phyloP scores from a whole-genome alignment of 1,140 invertebrate genomes.

The Philotrypesis tridentata region DNA sequence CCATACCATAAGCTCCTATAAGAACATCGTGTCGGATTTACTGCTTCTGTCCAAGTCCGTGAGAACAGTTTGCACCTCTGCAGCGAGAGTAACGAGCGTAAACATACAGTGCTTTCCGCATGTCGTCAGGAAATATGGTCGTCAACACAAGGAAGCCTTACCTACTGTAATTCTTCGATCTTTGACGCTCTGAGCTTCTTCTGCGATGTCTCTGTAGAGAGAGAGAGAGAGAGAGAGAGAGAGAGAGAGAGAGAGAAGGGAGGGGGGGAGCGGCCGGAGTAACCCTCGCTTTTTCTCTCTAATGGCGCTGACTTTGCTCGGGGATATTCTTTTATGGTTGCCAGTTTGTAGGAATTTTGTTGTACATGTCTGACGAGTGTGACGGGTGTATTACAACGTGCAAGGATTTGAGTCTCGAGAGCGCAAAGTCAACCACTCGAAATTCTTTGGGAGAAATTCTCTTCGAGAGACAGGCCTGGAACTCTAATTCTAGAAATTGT shows the following conservation, averaged over 20 bases:
- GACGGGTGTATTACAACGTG: not conserved
- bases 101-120: not conserved
- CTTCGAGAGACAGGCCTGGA: too few relatives aligned
- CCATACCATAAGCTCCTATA: not conserved
- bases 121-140: not conserved
- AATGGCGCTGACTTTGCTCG: not conserved
- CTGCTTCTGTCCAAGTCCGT: not conserved
- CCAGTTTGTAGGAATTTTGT: not conserved
- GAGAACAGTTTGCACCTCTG: not conserved
- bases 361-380: not conserved
- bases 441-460: too few relatives aligned
- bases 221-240: not conserved
- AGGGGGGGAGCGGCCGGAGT: too few relatives aligned
- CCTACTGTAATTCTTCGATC: not conserved
- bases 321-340: conserved; percentile 1
- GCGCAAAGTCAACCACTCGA: too few relatives aligned
- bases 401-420: too few relatives aligned
- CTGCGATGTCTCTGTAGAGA: not conserved
- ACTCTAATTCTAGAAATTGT: too few relatives aligned
- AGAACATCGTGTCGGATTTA: conserved; percentile 9
- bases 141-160: conserved; percentile 4
- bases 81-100: conserved; percentile 2
- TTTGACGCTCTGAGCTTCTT: not conserved
- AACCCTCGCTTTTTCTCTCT: not conserved
- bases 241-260: not conserved